Percentiles rank a stretch among this genome's conserved stretches.
Conservation (phyloP, 2,113 vertebrate species). For the Echinops telfairi region DNA sequence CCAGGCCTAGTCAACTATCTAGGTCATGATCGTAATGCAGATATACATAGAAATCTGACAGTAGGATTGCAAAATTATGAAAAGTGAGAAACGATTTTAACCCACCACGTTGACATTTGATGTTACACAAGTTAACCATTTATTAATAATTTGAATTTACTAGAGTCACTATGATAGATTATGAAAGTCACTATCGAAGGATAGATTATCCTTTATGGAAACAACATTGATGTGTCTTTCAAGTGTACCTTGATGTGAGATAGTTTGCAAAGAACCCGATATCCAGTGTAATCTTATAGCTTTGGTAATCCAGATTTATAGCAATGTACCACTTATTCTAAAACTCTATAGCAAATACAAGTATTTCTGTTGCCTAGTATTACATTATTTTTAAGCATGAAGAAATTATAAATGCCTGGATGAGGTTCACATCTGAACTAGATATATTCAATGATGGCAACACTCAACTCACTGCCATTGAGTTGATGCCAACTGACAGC, state of each 20-base stretch:
- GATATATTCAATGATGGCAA: background rate
- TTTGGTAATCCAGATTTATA: background rate
- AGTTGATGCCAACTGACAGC: no score
- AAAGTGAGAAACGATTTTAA: constrained; percentile 13
- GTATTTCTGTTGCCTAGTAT: background rate
- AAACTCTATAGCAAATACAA: background rate
- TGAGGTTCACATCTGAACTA: background rate
- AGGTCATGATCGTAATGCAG: background rate
- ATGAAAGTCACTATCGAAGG: no score
- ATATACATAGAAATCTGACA: background rate
- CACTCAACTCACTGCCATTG: no score
- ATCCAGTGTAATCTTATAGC: background rate
- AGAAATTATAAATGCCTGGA: background rate
- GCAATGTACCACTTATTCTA: background rate
- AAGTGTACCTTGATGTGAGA: background rate
- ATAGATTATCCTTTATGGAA: background rate
- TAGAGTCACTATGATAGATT: background rate
- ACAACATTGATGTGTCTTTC: background rate
- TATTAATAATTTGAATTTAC: background rate
- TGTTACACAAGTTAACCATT: background rate
- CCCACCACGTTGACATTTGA: background rate
- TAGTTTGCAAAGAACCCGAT: background rate
- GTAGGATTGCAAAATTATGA: background rate
- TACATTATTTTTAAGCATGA: background rate
- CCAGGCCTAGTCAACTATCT: background rate